These are phyloP conservation scores for Oscheius sp. DNA, from an alignment of 2,888 invertebrate genomes.

Conservation along the genomic window DNA sequence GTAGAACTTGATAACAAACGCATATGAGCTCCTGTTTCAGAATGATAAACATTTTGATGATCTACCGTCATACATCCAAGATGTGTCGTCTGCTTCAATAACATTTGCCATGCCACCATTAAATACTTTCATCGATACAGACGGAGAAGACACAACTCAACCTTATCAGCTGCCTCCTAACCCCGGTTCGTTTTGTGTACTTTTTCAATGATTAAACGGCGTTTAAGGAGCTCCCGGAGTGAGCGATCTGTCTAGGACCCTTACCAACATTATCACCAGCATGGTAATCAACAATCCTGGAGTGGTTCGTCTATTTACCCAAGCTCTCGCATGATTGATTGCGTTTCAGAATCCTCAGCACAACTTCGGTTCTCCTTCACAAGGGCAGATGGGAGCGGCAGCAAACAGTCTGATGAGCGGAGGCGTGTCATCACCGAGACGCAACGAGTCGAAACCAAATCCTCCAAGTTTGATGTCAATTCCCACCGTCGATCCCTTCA, in stretches of 20 bases:
- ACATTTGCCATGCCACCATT: background rate
- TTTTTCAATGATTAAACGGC: constrained; percentile 12
- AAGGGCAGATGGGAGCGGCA: constrained; percentile 4
- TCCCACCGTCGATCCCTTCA: background rate
- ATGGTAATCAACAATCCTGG: background rate
- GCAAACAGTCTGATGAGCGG: constrained; percentile 4
- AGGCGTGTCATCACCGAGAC: constrained; percentile 3
- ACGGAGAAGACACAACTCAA: background rate
- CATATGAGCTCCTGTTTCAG: too few species aligned
- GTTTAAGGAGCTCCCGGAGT: constrained; percentile 18
- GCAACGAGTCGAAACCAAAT: background rate
- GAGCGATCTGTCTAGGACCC: constrained; percentile 19
- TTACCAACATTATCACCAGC: constrained; percentile 29
- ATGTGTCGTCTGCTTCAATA: too few species aligned
- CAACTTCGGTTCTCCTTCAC: background rate
- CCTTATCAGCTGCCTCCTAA: constrained; percentile 30
- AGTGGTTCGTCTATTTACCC: background rate
- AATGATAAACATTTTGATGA: too few species aligned
- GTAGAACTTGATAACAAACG: too few species aligned
- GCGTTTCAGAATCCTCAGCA: constrained; percentile 13
- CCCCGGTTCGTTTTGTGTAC: constrained; percentile 19
- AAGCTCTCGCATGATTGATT: constrained; percentile 1
- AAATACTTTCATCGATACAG: background rate
- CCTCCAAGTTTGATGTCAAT: constrained; percentile 35
- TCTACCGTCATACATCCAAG: too few species aligned